These are phyloP conservation scores for Boulengeromyrus knoepffleri DNA, from an alignment of 2,113 vertebrate species.

Conservation along the genomic window DNA sequence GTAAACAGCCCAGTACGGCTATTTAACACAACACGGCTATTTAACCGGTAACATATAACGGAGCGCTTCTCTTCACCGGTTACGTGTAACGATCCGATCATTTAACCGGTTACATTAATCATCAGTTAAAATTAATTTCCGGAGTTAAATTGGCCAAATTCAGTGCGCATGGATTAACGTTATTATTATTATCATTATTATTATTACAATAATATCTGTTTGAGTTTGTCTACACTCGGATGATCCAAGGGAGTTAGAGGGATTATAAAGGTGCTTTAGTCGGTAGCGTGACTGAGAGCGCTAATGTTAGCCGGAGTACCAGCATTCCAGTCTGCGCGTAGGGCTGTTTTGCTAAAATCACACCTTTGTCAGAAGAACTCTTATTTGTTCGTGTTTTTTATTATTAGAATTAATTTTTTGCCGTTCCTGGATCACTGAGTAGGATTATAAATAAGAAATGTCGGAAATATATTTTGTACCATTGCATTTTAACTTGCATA, in stretches of 20 bases:
- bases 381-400: not conserved
- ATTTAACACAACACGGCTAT: not conserved
- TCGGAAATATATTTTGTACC: not conserved
- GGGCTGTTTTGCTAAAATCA: not conserved
- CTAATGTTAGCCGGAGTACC: not conserved
- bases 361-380: not conserved
- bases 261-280: not conserved
- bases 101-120: not conserved
- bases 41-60: not conserved
- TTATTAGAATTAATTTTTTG: not conserved
- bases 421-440: not conserved
- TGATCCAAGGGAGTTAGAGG: not conserved
- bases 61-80: not conserved
- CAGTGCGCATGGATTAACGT: not conserved
- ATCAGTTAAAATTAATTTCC: not conserved
- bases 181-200: not conserved
- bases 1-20: not conserved
- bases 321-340: not conserved
- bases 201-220: no score
- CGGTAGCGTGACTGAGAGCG: not conserved
- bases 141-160: not conserved
- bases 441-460: not conserved
- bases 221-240: not conserved
- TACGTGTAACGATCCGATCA: not conserved
- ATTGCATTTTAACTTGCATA: not conserved